These are phyloP conservation scores for Volucella zonaria DNA, from an alignment of 2,888 invertebrate genomes.

Conservation along the genomic window DNA sequence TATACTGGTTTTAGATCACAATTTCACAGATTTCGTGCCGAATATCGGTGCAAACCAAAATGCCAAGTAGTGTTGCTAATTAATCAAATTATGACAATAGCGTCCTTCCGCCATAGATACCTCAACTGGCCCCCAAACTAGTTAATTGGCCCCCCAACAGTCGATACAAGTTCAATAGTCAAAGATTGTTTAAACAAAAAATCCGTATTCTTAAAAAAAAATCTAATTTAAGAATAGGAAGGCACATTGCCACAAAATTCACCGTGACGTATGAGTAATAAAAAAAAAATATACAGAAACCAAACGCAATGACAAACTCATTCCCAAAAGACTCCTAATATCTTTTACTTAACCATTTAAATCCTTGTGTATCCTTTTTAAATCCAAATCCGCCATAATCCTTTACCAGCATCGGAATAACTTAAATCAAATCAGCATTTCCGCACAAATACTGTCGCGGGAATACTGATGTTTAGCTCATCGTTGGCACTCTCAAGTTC, in stretches of 20 bases:
- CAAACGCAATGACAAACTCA: constrained; percentile 1
- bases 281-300: background rate
- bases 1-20: too few species aligned
- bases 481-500: constrained; percentile 10
- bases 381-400: constrained; percentile 17
- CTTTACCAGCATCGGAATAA: constrained; percentile 16
- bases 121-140: too few species aligned
- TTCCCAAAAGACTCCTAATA: background rate
- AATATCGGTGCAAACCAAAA: too few species aligned
- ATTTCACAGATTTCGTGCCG: too few species aligned
- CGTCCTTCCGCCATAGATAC: too few species aligned
- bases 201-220: too few species aligned
- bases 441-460: background rate
- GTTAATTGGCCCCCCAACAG: too few species aligned
- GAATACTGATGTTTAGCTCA: constrained; percentile 5
- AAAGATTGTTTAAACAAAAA: too few species aligned
- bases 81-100: too few species aligned
- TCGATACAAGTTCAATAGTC: too few species aligned
- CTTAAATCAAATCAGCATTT: constrained; percentile 14
- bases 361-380: background rate
- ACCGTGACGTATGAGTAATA: constrained; percentile 30
- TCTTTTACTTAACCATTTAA: background rate
- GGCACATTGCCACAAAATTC: background rate
- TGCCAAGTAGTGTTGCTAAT: too few species aligned
- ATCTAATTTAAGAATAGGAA: too few species aligned